Percentiles rank a stretch among this genome's conserved stretches.
Evolutionary conservation across 30 jellyfish, hydroid and myxozoan genomes (phyloP).

Genomic region (Hydractinia echinata): DNA sequence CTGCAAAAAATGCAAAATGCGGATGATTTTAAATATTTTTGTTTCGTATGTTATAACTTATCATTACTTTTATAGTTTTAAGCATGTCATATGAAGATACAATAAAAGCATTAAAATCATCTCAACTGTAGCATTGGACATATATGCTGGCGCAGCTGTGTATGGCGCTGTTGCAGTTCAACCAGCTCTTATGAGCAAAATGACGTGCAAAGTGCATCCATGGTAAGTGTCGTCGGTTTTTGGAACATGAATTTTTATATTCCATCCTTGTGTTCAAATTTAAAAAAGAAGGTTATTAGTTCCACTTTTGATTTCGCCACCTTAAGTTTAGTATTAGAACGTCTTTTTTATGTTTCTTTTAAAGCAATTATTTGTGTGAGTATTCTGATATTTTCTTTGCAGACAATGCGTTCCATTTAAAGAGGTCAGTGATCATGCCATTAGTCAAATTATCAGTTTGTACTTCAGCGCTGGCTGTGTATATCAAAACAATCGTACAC

Average conservation of each 20-base stretch:
- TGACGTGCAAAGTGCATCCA: slow-evolving; percentile 15
- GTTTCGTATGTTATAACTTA: background rate
- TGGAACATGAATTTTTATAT: no score
- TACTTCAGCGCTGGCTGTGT: slow-evolving; percentile 13
- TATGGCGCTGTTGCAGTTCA: background rate
- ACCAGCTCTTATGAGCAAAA: slow-evolving; percentile 24
- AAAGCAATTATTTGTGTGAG: background rate
- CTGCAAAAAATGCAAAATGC: no score
- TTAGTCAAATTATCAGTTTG: background rate
- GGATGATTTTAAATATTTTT: no score
- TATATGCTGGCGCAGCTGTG: slow-evolving; percentile 1
- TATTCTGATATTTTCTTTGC: background rate
- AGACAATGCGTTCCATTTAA: slow-evolving; percentile 17
- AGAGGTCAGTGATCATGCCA: slow-evolving; percentile 24
- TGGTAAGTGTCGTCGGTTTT: background rate
- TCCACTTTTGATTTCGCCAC: no score
- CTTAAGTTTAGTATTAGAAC: no score
- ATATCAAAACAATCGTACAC: slow-evolving; percentile 7
- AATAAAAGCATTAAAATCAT: slow-evolving; percentile 16
- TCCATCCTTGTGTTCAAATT: no score
- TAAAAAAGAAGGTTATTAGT: no score
- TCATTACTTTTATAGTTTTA: background rate
- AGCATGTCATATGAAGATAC: slow-evolving; percentile 16
- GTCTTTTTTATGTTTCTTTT: no score
- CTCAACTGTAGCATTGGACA: slow-evolving; percentile 19